Conservation (phyloP, 2,113 vertebrate genomes). For the Hippocampus comes region DNA sequence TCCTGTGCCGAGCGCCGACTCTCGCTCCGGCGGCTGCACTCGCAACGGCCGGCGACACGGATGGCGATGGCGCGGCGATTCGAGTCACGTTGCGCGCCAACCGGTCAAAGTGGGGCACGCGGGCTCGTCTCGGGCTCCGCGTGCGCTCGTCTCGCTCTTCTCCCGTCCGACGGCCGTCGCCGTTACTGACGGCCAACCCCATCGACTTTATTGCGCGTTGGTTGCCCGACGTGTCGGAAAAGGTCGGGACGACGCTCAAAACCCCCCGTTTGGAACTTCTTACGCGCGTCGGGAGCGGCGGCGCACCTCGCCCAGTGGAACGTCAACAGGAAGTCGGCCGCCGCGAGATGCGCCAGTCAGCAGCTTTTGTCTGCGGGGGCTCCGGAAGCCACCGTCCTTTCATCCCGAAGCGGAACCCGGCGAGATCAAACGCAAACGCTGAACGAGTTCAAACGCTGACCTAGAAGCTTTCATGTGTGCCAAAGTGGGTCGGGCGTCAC, state of each 20-base stretch:
- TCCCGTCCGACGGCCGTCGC: background rate
- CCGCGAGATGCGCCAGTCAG: too few species aligned
- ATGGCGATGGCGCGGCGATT: too few species aligned
- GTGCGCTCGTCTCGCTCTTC: background rate
- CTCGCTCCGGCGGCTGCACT: too few species aligned
- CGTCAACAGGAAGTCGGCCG: background rate
- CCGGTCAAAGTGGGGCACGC: too few species aligned
- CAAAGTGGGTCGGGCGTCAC: constrained; percentile 45
- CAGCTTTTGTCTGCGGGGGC: background rate
- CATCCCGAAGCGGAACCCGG: background rate
- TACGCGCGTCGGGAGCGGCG: background rate
- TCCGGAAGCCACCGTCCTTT: background rate
- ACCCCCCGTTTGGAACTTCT: background rate
- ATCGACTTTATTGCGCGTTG: background rate
- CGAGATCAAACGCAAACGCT: too few species aligned
- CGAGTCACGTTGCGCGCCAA: too few species aligned
- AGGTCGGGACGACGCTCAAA: background rate
- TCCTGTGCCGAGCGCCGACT: background rate
- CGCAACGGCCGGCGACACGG: too few species aligned
- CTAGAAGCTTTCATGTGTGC: background rate
- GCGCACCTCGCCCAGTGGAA: too few species aligned
- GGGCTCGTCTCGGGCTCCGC: too few species aligned
- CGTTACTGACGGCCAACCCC: too few species aligned
- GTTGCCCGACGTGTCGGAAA: background rate
- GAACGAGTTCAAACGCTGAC: background rate